Percentiles rank a stretch among this genome's conserved stretches.
phyloP scores from a whole-genome alignment of 2,797 vertebrate species.

The Triplophysa yarkandensis region DNA sequence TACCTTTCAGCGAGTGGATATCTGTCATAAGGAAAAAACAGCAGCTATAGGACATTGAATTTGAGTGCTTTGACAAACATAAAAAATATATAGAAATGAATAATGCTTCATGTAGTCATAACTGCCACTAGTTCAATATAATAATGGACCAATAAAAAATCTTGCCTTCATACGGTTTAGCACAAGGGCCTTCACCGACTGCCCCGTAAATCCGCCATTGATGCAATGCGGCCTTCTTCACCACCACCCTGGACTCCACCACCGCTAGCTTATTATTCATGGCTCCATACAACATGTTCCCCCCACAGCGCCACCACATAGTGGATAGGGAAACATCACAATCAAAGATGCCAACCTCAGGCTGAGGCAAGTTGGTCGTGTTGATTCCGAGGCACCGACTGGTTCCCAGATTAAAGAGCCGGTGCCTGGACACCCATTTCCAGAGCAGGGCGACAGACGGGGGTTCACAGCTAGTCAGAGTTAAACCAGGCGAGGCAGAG shows the following conservation, averaged over 20 bases:
- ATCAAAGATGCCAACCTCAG: constrained; percentile 75
- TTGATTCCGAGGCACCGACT: constrained; percentile 86
- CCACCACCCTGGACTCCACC: constrained; percentile 72
- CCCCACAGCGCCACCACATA: constrained; percentile 83
- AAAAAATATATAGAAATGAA: no score
- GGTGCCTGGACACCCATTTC: constrained; percentile 92
- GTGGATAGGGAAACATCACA: constrained; percentile 77
- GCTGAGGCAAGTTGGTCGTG: constrained; percentile 71
- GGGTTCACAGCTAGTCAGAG: constrained; percentile 78
- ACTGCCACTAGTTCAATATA: no score
- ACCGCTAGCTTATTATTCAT: constrained; percentile 78
- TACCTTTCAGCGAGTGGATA: constrained; percentile 85
- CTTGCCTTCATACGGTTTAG: constrained; percentile 86
- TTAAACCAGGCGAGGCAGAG: constrained; percentile 70
- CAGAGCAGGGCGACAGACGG: constrained; percentile 84
- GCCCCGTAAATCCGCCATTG: constrained; percentile 82
- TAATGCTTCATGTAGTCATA: no score
- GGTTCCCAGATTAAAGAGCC: constrained; percentile 85
- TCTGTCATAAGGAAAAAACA: constrained; percentile 71
- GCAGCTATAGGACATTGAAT: background rate
- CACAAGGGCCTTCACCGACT: constrained; percentile 80
- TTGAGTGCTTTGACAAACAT: no score
- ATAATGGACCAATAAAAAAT: background rate
- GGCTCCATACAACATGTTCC: constrained; percentile 74
- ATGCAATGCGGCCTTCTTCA: constrained; percentile 68